Conservation (phyloP, 2,797 vertebrate species). For the Clarias laeviceps region DNA sequence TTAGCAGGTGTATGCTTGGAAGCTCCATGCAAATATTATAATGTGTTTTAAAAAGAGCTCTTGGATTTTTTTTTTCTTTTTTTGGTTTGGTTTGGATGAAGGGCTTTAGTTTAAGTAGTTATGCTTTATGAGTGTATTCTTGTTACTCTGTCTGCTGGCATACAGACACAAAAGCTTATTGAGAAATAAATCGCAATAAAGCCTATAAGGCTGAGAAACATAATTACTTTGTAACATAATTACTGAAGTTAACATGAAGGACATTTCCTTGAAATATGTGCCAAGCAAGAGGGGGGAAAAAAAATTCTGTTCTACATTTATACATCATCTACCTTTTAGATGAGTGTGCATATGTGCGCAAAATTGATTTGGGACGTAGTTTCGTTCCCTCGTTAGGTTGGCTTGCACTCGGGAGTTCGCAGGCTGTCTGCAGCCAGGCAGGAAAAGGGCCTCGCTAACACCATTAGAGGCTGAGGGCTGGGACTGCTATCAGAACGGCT, state of each 20-base stretch:
- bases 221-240: constrained; percentile 52
- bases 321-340: constrained; percentile 71
- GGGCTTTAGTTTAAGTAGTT: constrained; percentile 23
- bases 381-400: constrained; percentile 71
- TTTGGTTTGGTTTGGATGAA: too few species aligned
- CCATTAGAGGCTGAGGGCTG: constrained; percentile 60
- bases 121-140: neutral
- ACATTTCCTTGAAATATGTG: constrained; percentile 52
- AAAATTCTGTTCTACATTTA: constrained; percentile 69
- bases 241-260: constrained; percentile 59
- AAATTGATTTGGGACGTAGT: constrained; percentile 73
- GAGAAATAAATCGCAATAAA: constrained; percentile 51
- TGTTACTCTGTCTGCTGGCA: neutral
- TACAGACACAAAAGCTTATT: neutral
- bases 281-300: constrained; percentile 17
- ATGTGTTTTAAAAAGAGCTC: constrained; percentile 13
- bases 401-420: constrained; percentile 59
- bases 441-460: constrained; percentile 64
- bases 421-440: constrained; percentile 64
- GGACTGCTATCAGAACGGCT: constrained; percentile 57
- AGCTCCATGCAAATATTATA: constrained; percentile 23
- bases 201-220: neutral
- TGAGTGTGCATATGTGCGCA: constrained; percentile 58
- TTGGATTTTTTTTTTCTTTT: neutral
- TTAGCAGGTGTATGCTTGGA: constrained; percentile 58